Evolutionary conservation across 2,888 invertebrate genomes (phyloP).

Genomic region (Ornithoptera alexandrae): DNA sequence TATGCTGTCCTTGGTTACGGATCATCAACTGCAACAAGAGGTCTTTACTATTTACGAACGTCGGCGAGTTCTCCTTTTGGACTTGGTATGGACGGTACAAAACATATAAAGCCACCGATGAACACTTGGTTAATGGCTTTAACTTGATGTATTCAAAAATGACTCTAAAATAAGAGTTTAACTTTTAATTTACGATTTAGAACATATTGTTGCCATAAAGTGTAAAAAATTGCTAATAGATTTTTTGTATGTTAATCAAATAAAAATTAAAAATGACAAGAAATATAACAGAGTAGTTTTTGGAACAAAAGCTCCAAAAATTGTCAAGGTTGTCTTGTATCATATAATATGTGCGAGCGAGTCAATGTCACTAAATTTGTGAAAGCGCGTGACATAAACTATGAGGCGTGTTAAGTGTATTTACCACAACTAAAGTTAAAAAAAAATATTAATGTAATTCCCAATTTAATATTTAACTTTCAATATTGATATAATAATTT

Average conservation of each 20-base stretch:
- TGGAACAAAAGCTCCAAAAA: not conserved
- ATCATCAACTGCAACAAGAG: constrained; percentile 63
- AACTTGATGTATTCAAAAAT: constrained; percentile 35
- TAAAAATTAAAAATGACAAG: not conserved
- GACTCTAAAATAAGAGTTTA: not conserved
- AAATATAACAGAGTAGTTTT: not conserved
- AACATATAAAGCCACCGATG: constrained; percentile 39
- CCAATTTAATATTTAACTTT: too few species aligned
- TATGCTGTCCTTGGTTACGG: constrained; percentile 70
- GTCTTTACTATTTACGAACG: constrained; percentile 70
- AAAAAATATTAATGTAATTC: not conserved
- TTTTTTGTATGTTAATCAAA: not conserved
- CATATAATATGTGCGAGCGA: not conserved
- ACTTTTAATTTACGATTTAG: not conserved
- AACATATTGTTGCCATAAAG: constrained; percentile 16
- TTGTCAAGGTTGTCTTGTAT: not conserved
- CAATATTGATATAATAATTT: too few species aligned
- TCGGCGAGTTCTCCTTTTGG: constrained; percentile 59
- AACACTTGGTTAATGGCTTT: constrained; percentile 52
- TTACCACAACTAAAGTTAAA: not conserved
- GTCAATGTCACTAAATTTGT: constrained; percentile 4
- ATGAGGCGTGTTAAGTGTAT: not conserved
- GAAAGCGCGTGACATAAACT: not conserved
- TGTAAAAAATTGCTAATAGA: not conserved
- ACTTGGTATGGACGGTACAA: constrained; percentile 67